Evolutionary conservation across 2,888 invertebrate species (phyloP).

Genomic region (Protophormia terraenovae): DNA sequence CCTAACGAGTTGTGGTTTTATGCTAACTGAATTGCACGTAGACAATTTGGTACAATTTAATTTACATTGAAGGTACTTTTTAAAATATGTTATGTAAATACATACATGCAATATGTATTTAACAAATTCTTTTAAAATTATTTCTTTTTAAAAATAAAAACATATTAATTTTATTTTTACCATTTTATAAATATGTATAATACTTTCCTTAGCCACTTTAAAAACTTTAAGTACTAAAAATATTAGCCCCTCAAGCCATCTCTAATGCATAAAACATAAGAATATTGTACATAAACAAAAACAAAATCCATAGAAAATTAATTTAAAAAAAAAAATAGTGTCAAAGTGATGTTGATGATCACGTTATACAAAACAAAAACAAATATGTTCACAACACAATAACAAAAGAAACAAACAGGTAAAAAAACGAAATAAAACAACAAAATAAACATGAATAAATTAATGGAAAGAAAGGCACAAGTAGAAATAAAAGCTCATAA

Average conservation of each 20-base stretch:
- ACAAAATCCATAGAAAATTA: not conserved
- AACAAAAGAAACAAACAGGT: slow-evolving; percentile 2
- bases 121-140: not conserved
- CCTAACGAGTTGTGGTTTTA: not conserved
- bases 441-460: slow-evolving; percentile 13
- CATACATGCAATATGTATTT: not conserved
- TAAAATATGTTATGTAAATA: not conserved
- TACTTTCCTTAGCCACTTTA: not conserved
- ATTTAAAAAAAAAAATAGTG: not conserved
- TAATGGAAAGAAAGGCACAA: not conserved
- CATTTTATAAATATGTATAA: not conserved
- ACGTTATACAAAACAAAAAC: slow-evolving; percentile 4
- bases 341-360: slow-evolving; percentile 15
- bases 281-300: not conserved
- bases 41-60: not conserved
- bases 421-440: slow-evolving; percentile 8
- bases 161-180: no score
- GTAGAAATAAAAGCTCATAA: not conserved
- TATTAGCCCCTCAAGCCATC: not conserved
- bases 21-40: not conserved
- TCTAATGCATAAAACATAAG: not conserved
- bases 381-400: not conserved
- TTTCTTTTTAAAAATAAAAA: not conserved
- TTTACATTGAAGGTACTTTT: not conserved
- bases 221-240: not conserved